These are phyloP conservation scores for Sweltsa coloradensis DNA, from an alignment of 1,140 invertebrate genomes.

Conservation along the genomic window DNA sequence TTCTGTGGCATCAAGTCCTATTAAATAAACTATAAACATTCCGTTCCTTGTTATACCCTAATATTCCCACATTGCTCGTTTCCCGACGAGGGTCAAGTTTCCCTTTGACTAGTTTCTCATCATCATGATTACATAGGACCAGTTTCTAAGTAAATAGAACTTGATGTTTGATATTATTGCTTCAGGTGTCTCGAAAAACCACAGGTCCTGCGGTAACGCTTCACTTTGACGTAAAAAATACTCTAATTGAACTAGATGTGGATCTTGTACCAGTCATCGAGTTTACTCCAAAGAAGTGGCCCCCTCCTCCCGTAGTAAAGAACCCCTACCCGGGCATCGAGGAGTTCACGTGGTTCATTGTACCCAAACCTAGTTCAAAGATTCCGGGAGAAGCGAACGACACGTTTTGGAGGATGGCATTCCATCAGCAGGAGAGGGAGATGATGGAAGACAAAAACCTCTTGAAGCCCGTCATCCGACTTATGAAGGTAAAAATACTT, in stretches of 20 bases:
- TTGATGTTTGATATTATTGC: neutral
- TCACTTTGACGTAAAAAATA: constrained; percentile 15
- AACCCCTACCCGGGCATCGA: too few relatives aligned
- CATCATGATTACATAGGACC: too few relatives aligned
- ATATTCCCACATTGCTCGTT: too few relatives aligned
- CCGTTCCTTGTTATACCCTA: too few relatives aligned
- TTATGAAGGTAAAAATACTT: constrained; percentile 4
- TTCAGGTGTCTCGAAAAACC: constrained; percentile 25
- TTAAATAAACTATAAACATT: too few relatives aligned
- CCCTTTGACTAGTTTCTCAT: too few relatives aligned
- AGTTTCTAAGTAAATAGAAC: too few relatives aligned
- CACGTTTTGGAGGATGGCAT: constrained; percentile 2
- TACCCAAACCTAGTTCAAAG: too few relatives aligned
- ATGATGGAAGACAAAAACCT: neutral
- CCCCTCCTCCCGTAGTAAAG: neutral
- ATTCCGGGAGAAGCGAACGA: neutral
- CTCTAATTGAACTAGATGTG: constrained; percentile 23
- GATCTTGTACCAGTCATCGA: constrained; percentile 35
- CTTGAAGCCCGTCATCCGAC: neutral
- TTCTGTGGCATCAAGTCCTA: too few relatives aligned
- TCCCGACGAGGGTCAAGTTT: too few relatives aligned
- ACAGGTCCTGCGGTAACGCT: constrained; percentile 36
- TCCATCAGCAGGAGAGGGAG: constrained; percentile 3
- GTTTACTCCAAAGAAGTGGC: constrained; percentile 22
- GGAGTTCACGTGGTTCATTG: too few relatives aligned